phyloP scores from a whole-genome alignment of 2,113 vertebrate species.

The Phylloscopus trochiloides region DNA sequence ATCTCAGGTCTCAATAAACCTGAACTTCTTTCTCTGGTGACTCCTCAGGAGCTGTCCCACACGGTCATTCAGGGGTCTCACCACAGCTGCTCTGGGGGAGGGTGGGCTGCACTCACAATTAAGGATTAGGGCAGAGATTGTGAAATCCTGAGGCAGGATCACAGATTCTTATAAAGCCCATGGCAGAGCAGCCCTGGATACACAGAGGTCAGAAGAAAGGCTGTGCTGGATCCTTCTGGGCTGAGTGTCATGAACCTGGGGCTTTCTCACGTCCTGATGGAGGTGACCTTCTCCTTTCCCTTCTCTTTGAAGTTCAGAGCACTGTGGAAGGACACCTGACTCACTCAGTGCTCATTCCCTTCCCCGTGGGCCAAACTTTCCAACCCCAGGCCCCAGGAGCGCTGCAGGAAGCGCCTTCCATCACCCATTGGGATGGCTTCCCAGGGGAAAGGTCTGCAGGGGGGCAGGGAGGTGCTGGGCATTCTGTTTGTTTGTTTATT shows the following conservation, averaged over 20 bases:
- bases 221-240: neutral
- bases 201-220: neutral
- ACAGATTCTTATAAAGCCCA: neutral
- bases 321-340: neutral
- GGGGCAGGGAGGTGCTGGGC: neutral
- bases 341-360: neutral
- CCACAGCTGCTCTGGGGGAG: neutral
- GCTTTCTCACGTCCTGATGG: neutral
- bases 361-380: neutral
- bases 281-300: neutral
- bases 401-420: neutral
- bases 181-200: neutral
- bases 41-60: neutral
- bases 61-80: neutral
- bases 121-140: neutral
- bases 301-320: neutral
- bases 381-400: neutral
- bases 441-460: accelerated
- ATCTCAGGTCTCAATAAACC: neutral
- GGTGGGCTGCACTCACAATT: neutral
- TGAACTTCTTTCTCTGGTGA: neutral
- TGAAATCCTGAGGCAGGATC: neutral
- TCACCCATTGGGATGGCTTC: accelerated
- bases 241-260: neutral
- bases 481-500: neutral